Percentiles rank a stretch among this genome's conserved stretches.
These are phyloP conservation scores for Petrolisthes cinctipes DNA, from an alignment of 2,888 invertebrate species.

Conservation along the genomic window DNA sequence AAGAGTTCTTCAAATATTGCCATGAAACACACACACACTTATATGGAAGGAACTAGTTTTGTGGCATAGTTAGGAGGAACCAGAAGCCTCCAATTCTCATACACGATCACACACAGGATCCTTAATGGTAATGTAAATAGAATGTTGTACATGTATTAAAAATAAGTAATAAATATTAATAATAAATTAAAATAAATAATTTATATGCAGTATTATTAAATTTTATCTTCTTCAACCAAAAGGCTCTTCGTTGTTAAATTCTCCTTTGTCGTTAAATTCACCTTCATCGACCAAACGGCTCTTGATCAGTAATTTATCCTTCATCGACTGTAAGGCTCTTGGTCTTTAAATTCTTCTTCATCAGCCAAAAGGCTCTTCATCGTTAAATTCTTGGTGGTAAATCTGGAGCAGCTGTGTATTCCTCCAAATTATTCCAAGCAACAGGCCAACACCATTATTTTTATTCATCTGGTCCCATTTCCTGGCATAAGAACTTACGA, in stretches of 20 bases:
- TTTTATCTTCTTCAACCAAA: background rate
- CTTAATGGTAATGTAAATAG: background rate
- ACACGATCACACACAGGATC: background rate
- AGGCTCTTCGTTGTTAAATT: background rate
- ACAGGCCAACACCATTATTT: too few species aligned
- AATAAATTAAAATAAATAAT: background rate
- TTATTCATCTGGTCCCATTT: too few species aligned
- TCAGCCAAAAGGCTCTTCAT: background rate
- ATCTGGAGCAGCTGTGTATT: too few species aligned
- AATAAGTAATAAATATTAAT: constrained; percentile 6
- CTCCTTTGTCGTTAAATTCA: background rate
- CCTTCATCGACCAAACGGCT: background rate
- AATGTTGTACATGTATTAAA: too few species aligned
- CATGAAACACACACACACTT: too few species aligned
- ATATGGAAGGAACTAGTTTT: too few species aligned
- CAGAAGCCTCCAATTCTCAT: too few species aligned
- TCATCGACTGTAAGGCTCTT: background rate
- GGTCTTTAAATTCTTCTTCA: background rate
- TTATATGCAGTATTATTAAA: background rate
- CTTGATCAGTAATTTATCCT: background rate
- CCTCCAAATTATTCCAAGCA: too few species aligned
- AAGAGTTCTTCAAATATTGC: too few species aligned
- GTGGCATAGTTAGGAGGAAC: too few species aligned
- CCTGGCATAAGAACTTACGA: too few species aligned
- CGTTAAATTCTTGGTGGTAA: background rate